Conservation (phyloP, 2,797 vertebrate species). For the Pterois miles region DNA sequence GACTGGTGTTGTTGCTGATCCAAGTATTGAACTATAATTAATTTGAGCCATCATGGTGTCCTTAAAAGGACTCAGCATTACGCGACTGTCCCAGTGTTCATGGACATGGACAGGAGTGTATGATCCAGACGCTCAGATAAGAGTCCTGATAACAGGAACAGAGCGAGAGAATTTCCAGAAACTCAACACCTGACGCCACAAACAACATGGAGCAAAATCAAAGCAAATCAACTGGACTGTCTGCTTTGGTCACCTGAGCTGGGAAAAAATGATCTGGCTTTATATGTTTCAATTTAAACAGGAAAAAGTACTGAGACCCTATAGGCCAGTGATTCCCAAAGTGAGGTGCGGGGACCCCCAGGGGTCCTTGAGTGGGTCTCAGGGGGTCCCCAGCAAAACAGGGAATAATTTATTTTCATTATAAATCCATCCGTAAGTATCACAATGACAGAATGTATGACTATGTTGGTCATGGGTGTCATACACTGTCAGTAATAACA, state of each 20-base stretch:
- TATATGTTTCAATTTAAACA: background rate
- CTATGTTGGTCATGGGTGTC: no score
- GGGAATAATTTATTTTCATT: no score
- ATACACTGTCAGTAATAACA: no score
- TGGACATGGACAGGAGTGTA: background rate
- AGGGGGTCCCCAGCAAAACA: no score
- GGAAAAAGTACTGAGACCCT: background rate
- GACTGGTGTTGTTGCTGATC: background rate
- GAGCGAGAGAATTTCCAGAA: background rate
- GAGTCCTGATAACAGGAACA: background rate
- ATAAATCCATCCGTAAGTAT: no score
- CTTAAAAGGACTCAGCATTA: background rate
- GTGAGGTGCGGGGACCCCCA: no score
- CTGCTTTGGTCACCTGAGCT: background rate
- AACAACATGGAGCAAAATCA: constrained; percentile 15
- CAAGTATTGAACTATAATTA: constrained; percentile 34
- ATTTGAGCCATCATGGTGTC: constrained; percentile 3
- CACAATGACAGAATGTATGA: no score
- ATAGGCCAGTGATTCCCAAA: no score
- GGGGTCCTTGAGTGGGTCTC: no score
- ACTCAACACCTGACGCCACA: background rate
- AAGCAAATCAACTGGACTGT: background rate
- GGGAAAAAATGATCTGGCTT: no score
- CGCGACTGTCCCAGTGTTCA: background rate
- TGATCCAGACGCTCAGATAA: background rate